phyloP scores from a whole-genome alignment of 2,888 invertebrate genomes.

The Tipula confusa region DNA sequence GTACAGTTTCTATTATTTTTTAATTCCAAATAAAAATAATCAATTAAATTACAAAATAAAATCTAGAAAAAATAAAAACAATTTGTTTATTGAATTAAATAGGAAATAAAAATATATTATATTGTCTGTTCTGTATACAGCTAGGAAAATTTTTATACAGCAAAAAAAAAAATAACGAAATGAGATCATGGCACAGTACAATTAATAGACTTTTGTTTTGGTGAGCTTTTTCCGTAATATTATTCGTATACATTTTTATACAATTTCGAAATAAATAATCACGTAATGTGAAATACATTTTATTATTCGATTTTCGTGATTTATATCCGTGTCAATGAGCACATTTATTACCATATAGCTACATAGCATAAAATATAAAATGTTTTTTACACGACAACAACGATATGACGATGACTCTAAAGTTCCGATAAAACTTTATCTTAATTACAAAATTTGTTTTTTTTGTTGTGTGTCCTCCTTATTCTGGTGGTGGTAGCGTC shows the following conservation, averaged over 20 bases:
- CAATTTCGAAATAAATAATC: constrained; percentile 8
- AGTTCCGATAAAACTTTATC: neutral
- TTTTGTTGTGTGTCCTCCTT: too few species aligned
- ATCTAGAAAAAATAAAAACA: neutral
- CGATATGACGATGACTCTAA: neutral
- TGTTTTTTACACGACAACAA: neutral
- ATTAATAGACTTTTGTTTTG: neutral
- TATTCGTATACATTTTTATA: neutral
- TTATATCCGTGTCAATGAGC: neutral
- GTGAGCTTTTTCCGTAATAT: neutral
- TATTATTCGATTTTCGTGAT: neutral
- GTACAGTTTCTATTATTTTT: neutral
- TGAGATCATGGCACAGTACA: neutral
- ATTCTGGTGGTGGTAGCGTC: too few species aligned
- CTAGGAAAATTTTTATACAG: too few species aligned
- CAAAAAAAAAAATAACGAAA: neutral
- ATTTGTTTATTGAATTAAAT: constrained; percentile 25
- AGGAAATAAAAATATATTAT: neutral
- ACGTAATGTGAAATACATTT: neutral
- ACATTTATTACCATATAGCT: neutral
- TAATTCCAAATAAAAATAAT: constrained; percentile 12
- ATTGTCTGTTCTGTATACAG: neutral
- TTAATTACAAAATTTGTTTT: neutral
- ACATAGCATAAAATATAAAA: neutral
- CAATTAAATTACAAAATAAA: neutral